These are phyloP conservation scores for Melanotaenia maccullochi DNA, from an alignment of 2,797 vertebrate species.

Conservation along the genomic window DNA sequence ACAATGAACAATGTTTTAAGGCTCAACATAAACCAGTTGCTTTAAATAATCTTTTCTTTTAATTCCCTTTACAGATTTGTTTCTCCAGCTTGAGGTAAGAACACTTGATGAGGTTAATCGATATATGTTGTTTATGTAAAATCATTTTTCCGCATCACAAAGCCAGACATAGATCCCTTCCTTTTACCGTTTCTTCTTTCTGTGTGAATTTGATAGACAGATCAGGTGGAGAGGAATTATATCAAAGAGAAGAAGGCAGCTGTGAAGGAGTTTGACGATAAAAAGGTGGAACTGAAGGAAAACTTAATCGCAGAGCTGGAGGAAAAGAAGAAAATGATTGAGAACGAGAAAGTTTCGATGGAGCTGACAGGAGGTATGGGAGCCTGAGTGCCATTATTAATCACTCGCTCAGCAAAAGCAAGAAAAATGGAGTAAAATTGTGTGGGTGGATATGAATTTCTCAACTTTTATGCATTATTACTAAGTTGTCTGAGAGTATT, in stretches of 20 bases:
- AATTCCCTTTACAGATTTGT: slow-evolving; percentile 87
- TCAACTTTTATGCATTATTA: slow-evolving; percentile 14
- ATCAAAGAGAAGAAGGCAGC: slow-evolving; percentile 99
- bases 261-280: slow-evolving; percentile 98
- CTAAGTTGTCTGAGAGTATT: not conserved
- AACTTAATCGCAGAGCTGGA: slow-evolving; percentile 96
- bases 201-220: slow-evolving; percentile 82
- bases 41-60: not conserved
- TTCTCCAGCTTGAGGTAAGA: slow-evolving; percentile 96
- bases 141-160: not conserved
- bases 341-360: slow-evolving; percentile 99
- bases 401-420: slow-evolving; percentile 22
- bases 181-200: not conserved
- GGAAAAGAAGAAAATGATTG: slow-evolving; percentile 99
- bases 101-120: not conserved
- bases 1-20: no score
- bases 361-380: slow-evolving; percentile 94
- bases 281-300: slow-evolving; percentile 98
- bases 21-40: not conserved
- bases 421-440: slow-evolving; percentile 20
- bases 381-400: slow-evolving; percentile 29
- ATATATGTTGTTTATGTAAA: not conserved
- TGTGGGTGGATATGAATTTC: slow-evolving; percentile 12
- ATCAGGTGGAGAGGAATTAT: slow-evolving; percentile 97
- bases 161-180: not conserved